These are phyloP conservation scores for Bombus terrestris DNA, from an alignment of 1,140 invertebrate genomes.

Conservation along the genomic window DNA sequence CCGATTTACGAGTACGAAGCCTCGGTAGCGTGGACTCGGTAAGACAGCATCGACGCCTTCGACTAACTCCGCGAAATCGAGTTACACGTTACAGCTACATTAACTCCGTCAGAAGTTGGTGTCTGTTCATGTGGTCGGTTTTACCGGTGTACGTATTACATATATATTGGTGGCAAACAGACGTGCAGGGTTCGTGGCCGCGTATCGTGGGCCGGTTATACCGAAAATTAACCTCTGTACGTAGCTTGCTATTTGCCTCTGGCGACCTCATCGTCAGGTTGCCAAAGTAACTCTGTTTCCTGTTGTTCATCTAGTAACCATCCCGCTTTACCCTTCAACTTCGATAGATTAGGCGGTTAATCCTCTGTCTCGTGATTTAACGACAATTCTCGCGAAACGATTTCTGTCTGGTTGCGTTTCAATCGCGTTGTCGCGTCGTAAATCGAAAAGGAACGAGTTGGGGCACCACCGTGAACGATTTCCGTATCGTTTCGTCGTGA, in stretches of 20 bases:
- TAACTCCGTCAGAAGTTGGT: constrained; percentile 66
- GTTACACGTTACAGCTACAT: constrained; percentile 66
- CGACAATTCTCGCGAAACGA: not conserved
- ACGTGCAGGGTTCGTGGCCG: not conserved
- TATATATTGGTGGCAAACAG: not conserved
- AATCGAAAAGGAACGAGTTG: not conserved
- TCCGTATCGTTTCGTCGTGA: not conserved
- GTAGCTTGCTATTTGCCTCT: constrained; percentile 26
- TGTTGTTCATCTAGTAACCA: not conserved
- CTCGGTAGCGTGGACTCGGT: constrained; percentile 11
- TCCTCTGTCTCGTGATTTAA: not conserved
- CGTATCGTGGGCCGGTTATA: constrained; percentile 15
- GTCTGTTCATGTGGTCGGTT: constrained; percentile 38
- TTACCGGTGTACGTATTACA: not conserved
- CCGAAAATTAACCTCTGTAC: constrained; percentile 49
- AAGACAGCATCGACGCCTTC: constrained; percentile 61
- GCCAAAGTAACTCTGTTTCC: constrained; percentile 12
- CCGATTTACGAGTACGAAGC: constrained; percentile 52
- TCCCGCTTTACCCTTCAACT: not conserved
- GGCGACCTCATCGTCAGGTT: constrained; percentile 6
- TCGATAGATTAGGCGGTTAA: not conserved
- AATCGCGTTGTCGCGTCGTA: not conserved
- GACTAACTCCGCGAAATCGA: constrained; percentile 64
- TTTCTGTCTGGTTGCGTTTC: not conserved
- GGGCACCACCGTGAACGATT: not conserved